Conservation (phyloP, 2,113 vertebrate species). For the Trematocara variabile region DNA sequence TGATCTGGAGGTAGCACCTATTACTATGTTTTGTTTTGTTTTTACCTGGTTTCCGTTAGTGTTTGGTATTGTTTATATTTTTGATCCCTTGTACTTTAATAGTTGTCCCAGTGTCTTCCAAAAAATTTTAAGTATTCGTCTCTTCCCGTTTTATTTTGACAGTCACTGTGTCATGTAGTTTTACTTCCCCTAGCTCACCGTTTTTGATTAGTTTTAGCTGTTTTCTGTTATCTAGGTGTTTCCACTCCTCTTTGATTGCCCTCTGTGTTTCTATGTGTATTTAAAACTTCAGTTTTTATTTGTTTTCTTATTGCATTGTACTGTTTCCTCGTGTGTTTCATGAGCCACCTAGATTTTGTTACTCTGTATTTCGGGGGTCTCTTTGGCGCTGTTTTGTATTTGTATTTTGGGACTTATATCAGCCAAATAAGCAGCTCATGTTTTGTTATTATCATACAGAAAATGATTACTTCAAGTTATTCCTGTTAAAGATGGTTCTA, state of each 20-base stretch:
- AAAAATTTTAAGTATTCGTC: not conserved
- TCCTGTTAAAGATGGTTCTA: not conserved
- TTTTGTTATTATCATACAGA: not conserved
- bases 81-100: no score
- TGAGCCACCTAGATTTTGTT: not conserved
- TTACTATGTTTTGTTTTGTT: no score
- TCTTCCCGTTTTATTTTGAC: not conserved
- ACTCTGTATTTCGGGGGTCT: not conserved
- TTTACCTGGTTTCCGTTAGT: no score
- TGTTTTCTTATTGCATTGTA: not conserved
- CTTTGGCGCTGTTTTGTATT: not conserved
- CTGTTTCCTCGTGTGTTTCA: not conserved
- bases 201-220: not conserved
- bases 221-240: not conserved
- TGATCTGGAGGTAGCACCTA: no score
- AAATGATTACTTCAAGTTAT: not conserved
- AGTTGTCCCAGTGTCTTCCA: not conserved
- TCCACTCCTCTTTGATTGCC: not conserved
- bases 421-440: not conserved
- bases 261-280: not conserved
- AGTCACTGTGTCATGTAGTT: not conserved
- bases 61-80: no score
- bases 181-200: not conserved
- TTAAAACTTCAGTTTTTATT: not conserved
- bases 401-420: not conserved